Evolutionary conservation across 2,797 vertebrate species (phyloP).

Genomic region (Neosalanx taihuensis): DNA sequence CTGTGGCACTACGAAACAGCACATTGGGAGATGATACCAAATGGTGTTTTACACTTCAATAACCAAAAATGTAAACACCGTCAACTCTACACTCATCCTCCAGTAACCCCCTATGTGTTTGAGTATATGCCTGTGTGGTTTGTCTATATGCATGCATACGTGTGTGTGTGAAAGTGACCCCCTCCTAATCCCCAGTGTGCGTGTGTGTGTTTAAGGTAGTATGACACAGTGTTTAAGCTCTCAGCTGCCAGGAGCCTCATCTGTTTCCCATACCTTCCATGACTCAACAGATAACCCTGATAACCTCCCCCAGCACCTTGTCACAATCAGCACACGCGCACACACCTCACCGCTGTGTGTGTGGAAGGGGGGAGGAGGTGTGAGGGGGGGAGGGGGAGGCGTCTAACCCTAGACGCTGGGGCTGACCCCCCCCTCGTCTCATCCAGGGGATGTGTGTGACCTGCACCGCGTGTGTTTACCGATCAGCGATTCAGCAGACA

Average conservation of each 20-base stretch:
- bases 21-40: neutral
- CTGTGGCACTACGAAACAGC: neutral
- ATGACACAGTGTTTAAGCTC: slow-evolving; percentile 52
- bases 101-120: neutral
- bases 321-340: slow-evolving; percentile 50
- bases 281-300: slow-evolving; percentile 39
- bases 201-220: neutral
- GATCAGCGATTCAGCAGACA: no score
- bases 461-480: no score
- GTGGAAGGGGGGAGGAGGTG: neutral
- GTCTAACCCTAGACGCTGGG: no score
- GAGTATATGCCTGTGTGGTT: neutral
- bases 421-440: no score
- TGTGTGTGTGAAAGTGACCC: slow-evolving; percentile 36
- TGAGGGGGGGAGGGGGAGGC: no score
- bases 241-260: slow-evolving; percentile 45
- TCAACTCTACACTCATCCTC: no score
- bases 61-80: neutral
- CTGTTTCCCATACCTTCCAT: slow-evolving; percentile 54
- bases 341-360: neutral
- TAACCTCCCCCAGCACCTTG: slow-evolving; percentile 44
- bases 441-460: neutral
- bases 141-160: neutral
- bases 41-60: neutral
- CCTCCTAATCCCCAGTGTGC: slow-evolving; percentile 61